phyloP scores from a whole-genome alignment of 2,888 invertebrate species.

The Crepidodera aurea region DNA sequence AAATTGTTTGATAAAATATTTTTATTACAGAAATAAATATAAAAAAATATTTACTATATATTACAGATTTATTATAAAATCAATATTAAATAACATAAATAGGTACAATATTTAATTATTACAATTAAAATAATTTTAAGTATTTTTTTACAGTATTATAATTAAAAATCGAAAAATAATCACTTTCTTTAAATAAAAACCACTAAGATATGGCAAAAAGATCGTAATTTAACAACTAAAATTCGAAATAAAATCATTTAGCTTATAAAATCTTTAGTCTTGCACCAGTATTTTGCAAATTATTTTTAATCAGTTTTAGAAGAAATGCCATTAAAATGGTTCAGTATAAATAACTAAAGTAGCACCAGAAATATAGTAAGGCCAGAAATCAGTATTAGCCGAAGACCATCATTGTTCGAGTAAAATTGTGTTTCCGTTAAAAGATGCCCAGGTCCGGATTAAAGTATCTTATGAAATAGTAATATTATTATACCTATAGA shows the following conservation, averaged over 20 bases:
- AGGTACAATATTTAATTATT: slow-evolving; percentile 10
- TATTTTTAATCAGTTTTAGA: neutral
- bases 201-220: slow-evolving; percentile 11
- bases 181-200: slow-evolving; percentile 6
- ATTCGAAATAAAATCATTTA: neutral
- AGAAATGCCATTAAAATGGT: no score
- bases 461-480: no score
- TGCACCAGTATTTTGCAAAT: neutral
- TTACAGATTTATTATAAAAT: slow-evolving; percentile 20
- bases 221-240: no score
- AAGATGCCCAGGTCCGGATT: no score
- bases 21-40: slow-evolving; percentile 14
- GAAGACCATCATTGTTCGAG: no score
- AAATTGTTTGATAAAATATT: slow-evolving; percentile 1
- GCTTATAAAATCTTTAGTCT: neutral
- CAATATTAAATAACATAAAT: slow-evolving; percentile 19
- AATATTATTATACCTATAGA: no score
- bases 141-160: neutral
- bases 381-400: no score
- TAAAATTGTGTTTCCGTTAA: no score
- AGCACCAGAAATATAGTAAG: no score
- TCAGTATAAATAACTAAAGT: no score
- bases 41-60: slow-evolving; percentile 14
- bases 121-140: neutral
- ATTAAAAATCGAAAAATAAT: neutral